Percentiles rank a stretch among this genome's conserved stretches.
These are phyloP conservation scores for Henricia sp. DNA, from an alignment of 53 echinoderm and acorn worm species.

Conservation along the genomic window DNA sequence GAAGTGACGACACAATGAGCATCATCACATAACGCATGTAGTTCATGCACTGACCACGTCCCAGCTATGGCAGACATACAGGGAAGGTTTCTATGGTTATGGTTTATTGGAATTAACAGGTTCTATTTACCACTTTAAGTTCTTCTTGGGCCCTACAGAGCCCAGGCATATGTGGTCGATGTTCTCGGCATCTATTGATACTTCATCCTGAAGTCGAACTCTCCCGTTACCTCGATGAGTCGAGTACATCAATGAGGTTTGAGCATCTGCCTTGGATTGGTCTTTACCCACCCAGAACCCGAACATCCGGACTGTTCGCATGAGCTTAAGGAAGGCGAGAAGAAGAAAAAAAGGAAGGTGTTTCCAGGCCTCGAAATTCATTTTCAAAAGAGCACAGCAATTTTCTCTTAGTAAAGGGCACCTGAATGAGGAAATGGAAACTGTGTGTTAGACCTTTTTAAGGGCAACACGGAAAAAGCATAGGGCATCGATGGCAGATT, in stretches of 20 bases:
- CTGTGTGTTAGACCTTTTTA: no score
- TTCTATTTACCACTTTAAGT: conserved; percentile 11
- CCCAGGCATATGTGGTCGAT: conserved; percentile 7
- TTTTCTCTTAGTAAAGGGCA: no score
- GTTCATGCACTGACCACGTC: no score
- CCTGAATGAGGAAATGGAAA: no score
- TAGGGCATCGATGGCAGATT: no score
- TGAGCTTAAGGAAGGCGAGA: conserved; percentile 9
- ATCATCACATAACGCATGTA: no score
- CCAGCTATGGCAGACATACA: no score
- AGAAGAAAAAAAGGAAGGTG: not conserved
- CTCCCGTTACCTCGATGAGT: not conserved
- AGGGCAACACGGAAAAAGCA: no score
- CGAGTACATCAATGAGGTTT: not conserved
- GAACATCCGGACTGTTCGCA: conserved; percentile 40
- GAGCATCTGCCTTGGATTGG: not conserved
- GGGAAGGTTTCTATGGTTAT: no score
- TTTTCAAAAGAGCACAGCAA: no score
- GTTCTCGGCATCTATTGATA: conserved; percentile 23
- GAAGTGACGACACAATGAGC: no score
- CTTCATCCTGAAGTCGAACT: not conserved
- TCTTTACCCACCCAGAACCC: conserved; percentile 36
- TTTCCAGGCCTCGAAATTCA: no score
- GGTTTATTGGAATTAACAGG: not conserved
- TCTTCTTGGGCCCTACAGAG: conserved; percentile 28